Evolutionary conservation across 53 echinoderm and acorn worm genomes (phyloP), one percentile per base, ranked within the genome.

Genomic region (Antedon mediterranea): DNA sequence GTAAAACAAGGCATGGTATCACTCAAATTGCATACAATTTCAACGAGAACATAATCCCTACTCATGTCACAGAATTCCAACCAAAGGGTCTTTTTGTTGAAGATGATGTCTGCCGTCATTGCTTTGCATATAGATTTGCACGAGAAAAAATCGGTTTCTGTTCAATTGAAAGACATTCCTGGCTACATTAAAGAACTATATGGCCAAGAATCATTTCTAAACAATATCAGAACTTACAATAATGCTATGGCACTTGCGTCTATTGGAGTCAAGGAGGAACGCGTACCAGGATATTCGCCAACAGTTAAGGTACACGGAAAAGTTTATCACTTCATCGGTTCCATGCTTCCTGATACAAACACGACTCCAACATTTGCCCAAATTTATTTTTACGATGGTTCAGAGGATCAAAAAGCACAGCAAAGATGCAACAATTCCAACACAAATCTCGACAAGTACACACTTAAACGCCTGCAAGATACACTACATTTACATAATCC

Each of bases 291-390:
- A 74, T 85, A 72, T 71, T 71, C 8, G 14, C 85, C 85, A 31
- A 85, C 76, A n/a, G n/a, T 85, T 76, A 80, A 75, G 71, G 76
- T 85, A 14, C 85, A 85, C 30, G 85, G 80, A 27, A 72, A 80
- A 44, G 44, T 86, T 32, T 82, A 74, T 74, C 86, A 86, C 84
- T 30, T 33, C 73, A 74, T 85, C 32, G 79, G 79, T 34, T 29
- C 72, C 29, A n/a, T 84, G 43, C 72, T 75, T 31, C 85, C 81
- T 32, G 41, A 32, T 30, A 43, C 71, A 71, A 71, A 44, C 26
- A 72, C 74, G 26, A 9, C 78, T 37, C 83, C 83, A 42, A 78
- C 30, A 78, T 88, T 88, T 85, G 80, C 85, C n/a, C 84, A 84
- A 74, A 74, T 82, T 30, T 88, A 81, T 73, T 71, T 88, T 32